Conservation (phyloP, 2,797 vertebrate species). For the Sebastes ruberrimus region DNA sequence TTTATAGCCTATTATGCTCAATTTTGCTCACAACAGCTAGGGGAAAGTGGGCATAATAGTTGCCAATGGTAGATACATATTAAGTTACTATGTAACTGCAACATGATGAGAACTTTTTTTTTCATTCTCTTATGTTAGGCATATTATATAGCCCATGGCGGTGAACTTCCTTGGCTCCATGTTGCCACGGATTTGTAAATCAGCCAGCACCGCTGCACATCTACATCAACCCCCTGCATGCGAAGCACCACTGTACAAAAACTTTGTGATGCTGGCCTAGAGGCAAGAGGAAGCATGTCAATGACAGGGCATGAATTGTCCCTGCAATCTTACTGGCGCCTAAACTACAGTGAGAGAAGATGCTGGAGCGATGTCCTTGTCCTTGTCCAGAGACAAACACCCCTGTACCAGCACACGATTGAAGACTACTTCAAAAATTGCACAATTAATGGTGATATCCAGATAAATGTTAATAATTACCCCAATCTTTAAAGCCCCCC, state of each 20-base stretch:
- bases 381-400: not conserved
- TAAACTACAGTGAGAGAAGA: not conserved
- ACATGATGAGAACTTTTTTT: not conserved
- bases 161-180: not conserved
- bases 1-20: not conserved
- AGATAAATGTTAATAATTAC: not conserved
- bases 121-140: not conserved
- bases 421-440: no score
- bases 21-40: not conserved
- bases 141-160: not conserved
- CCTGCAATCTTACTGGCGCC: not conserved
- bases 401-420: not conserved
- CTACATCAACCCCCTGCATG: not conserved
- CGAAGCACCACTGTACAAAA: not conserved
- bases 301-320: not conserved
- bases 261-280: not conserved
- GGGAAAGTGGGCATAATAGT: not conserved
- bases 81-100: not conserved
- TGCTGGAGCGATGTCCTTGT: not conserved
- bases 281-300: not conserved
- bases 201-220: not conserved
- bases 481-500: no score
- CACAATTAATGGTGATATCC: not conserved
- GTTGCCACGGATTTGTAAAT: not conserved
- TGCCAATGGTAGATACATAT: not conserved